A percentile compares a stretch with the other conserved stretches of the same genome.
Conservation (phyloP, 2,113 vertebrate species). For the Rhynchomys soricoides region DNA sequence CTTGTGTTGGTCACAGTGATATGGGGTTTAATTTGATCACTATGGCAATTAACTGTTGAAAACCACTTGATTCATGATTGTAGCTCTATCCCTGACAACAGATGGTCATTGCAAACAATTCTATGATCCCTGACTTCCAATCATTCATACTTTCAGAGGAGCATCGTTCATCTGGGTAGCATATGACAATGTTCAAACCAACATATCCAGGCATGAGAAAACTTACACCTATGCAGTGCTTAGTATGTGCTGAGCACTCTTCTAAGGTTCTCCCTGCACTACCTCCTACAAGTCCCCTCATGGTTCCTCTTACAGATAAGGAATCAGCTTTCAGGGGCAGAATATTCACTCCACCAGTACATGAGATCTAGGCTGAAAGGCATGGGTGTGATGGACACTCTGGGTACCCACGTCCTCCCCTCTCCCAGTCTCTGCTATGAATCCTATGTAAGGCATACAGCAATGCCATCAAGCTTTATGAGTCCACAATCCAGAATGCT, state of each 20-base stretch:
- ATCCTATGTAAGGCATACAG: not conserved
- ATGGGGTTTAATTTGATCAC: not conserved
- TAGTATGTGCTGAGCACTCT: not conserved
- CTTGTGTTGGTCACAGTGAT: not conserved
- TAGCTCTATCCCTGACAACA: not conserved
- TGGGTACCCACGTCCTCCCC: not conserved
- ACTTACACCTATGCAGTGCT: not conserved
- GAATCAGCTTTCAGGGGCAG: not conserved
- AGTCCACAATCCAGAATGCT: not conserved
- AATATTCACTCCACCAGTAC: not conserved
- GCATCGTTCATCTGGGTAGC: not conserved
- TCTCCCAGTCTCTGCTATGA: not conserved
- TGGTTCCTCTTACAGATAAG: not conserved
- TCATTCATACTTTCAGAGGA: not conserved
- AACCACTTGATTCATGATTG: too few species aligned
- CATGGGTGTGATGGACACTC: not conserved
- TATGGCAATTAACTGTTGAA: not conserved
- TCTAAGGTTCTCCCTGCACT: not conserved
- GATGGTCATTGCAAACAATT: not conserved
- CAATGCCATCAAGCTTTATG: not conserved
- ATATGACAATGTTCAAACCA: not conserved
- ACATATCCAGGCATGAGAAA: not conserved
- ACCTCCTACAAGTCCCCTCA: not conserved
- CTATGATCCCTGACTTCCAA: not conserved
- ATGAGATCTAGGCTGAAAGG: not conserved